A percentile compares a stretch with the other conserved stretches of the same genome.
Evolutionary conservation across 1,140 invertebrate species (phyloP).

Genomic region (Gryllus bimaculatus): DNA sequence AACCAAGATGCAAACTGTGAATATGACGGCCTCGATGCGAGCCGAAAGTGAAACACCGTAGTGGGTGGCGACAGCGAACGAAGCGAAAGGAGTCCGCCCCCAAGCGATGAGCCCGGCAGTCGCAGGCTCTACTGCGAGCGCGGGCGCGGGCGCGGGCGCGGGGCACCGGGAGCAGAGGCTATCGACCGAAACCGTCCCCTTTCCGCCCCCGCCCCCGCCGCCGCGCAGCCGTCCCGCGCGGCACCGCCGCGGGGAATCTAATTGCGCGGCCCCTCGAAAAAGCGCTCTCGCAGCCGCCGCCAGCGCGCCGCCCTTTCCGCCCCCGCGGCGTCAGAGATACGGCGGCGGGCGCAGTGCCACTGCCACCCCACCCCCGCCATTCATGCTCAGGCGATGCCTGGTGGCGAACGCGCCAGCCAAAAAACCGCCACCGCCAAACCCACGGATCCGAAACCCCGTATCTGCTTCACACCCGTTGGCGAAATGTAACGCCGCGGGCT

Average conservation of each 20-base stretch:
- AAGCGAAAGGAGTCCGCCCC: neutral
- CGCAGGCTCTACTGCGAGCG: neutral
- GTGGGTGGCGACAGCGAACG: neutral
- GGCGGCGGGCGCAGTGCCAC: neutral
- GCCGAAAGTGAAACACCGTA: neutral
- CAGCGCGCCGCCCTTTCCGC: too few relatives aligned
- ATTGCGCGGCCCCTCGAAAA: neutral
- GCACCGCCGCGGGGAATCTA: neutral
- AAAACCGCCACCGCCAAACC: neutral
- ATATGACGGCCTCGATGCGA: too few relatives aligned
- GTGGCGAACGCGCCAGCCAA: too few relatives aligned
- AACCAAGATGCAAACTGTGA: too few relatives aligned
- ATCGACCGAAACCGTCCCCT: neutral
- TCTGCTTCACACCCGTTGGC: neutral
- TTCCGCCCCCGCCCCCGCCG: neutral
- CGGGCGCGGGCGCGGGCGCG: too few relatives aligned
- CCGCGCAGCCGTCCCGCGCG: too few relatives aligned
- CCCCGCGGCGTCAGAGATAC: neutral
- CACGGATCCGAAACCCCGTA: neutral
- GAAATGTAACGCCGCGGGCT: neutral
- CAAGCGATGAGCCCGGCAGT: neutral
- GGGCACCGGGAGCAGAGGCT: neutral
- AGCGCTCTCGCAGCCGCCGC: neutral
- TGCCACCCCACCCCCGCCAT: neutral
- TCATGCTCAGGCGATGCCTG: neutral